Conservation (phyloP, 2,888 invertebrate species). For the Gymnosoma rotundatum region DNA sequence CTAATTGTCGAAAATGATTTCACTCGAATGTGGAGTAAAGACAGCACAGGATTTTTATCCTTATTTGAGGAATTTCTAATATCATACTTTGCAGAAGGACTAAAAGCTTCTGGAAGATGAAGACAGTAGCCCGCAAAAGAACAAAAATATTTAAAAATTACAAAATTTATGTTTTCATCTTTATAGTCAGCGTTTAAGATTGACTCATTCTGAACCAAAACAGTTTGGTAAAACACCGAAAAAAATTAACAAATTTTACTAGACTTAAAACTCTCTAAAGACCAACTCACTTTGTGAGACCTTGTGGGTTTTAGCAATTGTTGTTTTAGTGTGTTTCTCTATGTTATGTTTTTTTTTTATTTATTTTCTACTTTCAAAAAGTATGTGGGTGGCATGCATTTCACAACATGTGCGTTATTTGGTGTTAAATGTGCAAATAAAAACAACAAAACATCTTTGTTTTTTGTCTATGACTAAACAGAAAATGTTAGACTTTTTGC, state of each 20-base stretch:
- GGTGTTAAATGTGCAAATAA: constrained; percentile 33
- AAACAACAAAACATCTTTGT: not conserved
- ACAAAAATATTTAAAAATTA: too few relatives aligned
- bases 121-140: too few relatives aligned
- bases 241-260: constrained; percentile 10
- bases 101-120: too few relatives aligned
- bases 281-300: constrained; percentile 3
- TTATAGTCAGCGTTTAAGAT: too few relatives aligned
- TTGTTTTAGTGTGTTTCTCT: not conserved
- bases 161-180: too few relatives aligned
- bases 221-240: constrained; percentile 11
- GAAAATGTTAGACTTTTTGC: constrained; percentile 27
- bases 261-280: constrained; percentile 27
- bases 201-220: not conserved
- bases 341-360: too few relatives aligned
- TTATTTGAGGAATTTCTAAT: too few relatives aligned
- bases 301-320: not conserved
- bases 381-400: constrained; percentile 37
- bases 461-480: constrained; percentile 19
- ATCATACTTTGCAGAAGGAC: too few relatives aligned
- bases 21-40: too few relatives aligned
- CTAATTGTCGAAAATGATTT: too few relatives aligned
- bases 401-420: constrained; percentile 51
- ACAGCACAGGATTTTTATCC: too few relatives aligned
- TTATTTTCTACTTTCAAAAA: constrained; percentile 29